Base-by-base conservation (phyloP, 2,888 invertebrate species). In the Eueremaeus valkanovi region DNA sequence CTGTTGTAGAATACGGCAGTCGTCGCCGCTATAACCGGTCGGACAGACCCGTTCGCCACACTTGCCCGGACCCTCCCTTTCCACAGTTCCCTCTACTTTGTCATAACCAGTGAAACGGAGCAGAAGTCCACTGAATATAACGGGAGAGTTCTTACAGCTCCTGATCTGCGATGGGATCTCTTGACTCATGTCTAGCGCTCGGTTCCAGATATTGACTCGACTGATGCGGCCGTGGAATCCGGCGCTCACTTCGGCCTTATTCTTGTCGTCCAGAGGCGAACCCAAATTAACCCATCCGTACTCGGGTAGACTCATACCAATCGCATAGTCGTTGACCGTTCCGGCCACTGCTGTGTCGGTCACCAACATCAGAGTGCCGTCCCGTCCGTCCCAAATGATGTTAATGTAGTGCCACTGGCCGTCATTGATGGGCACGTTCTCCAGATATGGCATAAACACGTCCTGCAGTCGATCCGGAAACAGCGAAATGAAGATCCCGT, bases 391-490 rank as follows among this genome's bases (percentile, higher is more conserved):
- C 95, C 96, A 96, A n/a, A 94, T 91, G 73, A 97, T 87, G 51
- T 94, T 93, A 40, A 95, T 89, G 81, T 95, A 95, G 85, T 96
- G 95, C 96, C 96, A 96, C 82, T 93, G 93, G 3, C 95, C 95
- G 82, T 96, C 95, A 82, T 95, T 96, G 27, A 96, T 90, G 0
- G 93, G 93, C 0, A 95, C 92, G 81, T 92, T 94, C 84, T 93
- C 92, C 73, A 92, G 89, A 84, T 94, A 95, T 80, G 93, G 92
- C 58, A 95, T 85, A 85, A 94, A 95, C 0, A 93, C 91, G 81
- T 94, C 93, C 84, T 92, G 92, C 13, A 92, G 85, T 68, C 68
- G 76, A 33, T 61, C 74, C 24, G 45, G 45, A 29, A 66, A 61
- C 16, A 74, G 45, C 11, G 63, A 63, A 13, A 74, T 61, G 40